Evolutionary conservation across 2,888 invertebrate genomes (phyloP).

Genomic region (Agrilus mali): DNA sequence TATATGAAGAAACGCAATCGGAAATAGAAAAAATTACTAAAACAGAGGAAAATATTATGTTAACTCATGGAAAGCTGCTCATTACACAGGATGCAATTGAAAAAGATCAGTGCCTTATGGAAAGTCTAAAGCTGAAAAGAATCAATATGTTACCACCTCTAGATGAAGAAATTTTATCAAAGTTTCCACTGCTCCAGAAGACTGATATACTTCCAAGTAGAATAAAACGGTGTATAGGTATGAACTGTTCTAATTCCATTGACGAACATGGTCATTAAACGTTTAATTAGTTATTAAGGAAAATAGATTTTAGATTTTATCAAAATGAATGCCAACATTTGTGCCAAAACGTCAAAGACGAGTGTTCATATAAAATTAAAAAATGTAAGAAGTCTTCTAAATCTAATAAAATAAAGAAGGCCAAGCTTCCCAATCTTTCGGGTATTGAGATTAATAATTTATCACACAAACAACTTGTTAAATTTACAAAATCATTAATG

Average conservation of each 20-base stretch:
- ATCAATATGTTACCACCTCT: conserved; percentile 17
- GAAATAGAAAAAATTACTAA: conserved; percentile 14
- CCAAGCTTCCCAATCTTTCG: not conserved
- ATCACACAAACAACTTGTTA: too few relatives aligned
- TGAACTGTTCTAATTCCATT: not conserved
- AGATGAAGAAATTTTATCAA: conserved; percentile 9
- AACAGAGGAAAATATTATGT: conserved; percentile 22
- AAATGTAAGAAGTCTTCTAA: not conserved
- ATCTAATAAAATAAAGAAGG: conserved; percentile 2
- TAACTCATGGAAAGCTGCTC: conserved; percentile 20
- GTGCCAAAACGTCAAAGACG: conserved; percentile 1
- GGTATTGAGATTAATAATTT: too few relatives aligned
- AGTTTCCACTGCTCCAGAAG: conserved; percentile 23
- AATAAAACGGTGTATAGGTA: conserved; percentile 23
- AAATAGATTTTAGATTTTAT: conserved; percentile 18
- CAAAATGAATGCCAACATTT: conserved; percentile 8
- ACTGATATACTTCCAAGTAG: conserved; percentile 22
- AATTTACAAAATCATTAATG: too few relatives aligned
- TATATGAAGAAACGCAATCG: conserved; percentile 11
- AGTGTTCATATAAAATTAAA: conserved; percentile 8
- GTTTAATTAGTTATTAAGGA: conserved; percentile 5
- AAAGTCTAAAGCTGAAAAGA: conserved; percentile 20
- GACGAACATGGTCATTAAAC: not conserved
- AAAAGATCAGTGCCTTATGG: conserved; percentile 14
- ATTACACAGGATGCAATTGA: conserved; percentile 17